Conservation (phyloP, 2,888 invertebrate genomes). For the Conops quadrifasciatus region DNA sequence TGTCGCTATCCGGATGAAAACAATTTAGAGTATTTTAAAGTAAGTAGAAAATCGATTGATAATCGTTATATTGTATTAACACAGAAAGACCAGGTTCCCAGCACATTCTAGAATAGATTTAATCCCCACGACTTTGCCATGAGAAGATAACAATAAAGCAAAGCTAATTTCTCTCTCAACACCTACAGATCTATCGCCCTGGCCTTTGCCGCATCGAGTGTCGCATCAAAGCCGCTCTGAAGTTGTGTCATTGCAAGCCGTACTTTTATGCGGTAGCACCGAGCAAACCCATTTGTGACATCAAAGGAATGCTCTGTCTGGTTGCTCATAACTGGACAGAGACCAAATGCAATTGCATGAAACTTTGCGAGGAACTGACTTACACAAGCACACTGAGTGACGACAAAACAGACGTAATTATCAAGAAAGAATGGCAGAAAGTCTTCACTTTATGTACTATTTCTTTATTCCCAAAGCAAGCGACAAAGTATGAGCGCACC, state of each 20-base stretch:
- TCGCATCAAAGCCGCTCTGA: constrained; percentile 56
- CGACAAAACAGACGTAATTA: constrained; percentile 50
- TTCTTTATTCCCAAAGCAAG: constrained; percentile 41
- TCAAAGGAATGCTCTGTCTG: constrained; percentile 57
- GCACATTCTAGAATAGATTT: too few relatives aligned
- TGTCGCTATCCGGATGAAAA: constrained; percentile 59
- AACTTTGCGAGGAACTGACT: constrained; percentile 52
- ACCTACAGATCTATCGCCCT: constrained; percentile 54
- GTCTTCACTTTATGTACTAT: neutral
- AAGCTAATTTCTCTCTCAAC: too few relatives aligned
- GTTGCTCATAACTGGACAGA: constrained; percentile 50
- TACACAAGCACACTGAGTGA: constrained; percentile 49
- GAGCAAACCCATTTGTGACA: constrained; percentile 49
- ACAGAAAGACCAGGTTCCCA: too few relatives aligned
- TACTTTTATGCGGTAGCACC: constrained; percentile 58
- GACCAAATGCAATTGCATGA: constrained; percentile 53
- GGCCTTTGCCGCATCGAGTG: constrained; percentile 59
- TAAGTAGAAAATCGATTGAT: constrained; percentile 41
- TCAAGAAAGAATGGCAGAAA: neutral
- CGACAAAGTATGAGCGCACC: constrained; percentile 50
- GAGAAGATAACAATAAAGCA: too few relatives aligned
- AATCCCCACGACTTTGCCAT: too few relatives aligned
- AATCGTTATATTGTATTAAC: too few relatives aligned
- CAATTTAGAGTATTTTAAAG: constrained; percentile 55
- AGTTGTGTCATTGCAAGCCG: constrained; percentile 58